Evolutionary conservation across 2,113 vertebrate species (phyloP), one percentile per base, ranked within the genome.

Genomic region (Bos javanicus): DNA sequence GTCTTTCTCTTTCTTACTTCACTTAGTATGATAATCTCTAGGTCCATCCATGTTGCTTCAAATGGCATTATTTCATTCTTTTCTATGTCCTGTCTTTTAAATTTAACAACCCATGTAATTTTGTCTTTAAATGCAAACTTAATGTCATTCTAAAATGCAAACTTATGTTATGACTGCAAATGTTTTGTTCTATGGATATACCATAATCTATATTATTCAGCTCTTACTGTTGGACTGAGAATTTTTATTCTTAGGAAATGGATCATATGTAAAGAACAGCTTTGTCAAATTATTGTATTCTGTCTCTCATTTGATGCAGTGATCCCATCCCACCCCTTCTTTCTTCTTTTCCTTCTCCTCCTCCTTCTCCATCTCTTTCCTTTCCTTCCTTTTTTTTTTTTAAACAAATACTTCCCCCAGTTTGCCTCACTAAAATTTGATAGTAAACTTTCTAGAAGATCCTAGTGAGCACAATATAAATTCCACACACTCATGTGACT

Each of bases 101-200:
- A 86, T 62, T 91, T 87, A 97, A 92, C 19, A 39, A 82, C 48
- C n/a, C 81, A 91, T 54, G 25, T 86, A 56, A 96, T 83, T 87
- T 64, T 88, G 84, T 86, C 36, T 71, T 81, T 71, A 71, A 80
- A 76, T 71, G 64, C 64, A 71, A 71, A 71, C 17, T 71, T 71
- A 71, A 36, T 74, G 43, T 90, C 94, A 87, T 84, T 84, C 21
- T 91, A 96, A 93, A 89, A 81, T 81, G 50, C 13, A 30, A 62
- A n/a, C 26, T 93, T 95, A 59, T 59, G 26, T 94, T 67, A 54
- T 46, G 33, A 60, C 26, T 74, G 56, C 48, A 90, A 90, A 54
- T 87, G 33, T 91, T 88, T 88, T 86, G 8, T 88, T 25, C 64
- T 92, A 94, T 14, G 12, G 76, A 74, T 88, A n/a, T 60, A 48